Evolutionary conservation across 2,113 vertebrate species (phyloP).

Genomic region (Laticauda laticaudata): DNA sequence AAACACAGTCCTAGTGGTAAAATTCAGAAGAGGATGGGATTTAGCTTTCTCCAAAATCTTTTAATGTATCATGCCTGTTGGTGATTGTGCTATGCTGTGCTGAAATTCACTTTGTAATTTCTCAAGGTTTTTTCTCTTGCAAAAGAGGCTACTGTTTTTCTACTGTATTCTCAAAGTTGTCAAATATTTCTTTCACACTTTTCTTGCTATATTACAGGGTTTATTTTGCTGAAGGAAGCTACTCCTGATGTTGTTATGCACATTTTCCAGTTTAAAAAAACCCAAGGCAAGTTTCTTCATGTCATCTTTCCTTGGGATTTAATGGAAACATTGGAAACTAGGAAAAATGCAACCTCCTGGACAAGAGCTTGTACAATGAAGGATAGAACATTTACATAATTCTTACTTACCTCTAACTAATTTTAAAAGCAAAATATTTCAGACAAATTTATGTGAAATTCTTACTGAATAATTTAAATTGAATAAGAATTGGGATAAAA

Average conservation of each 20-base stretch:
- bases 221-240: background rate
- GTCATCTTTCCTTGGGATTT: background rate
- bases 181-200: background rate
- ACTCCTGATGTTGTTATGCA: background rate
- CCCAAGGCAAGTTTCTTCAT: background rate
- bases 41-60: background rate
- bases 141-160: background rate
- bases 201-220: background rate
- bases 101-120: background rate
- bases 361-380: background rate
- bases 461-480: background rate
- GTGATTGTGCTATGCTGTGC: background rate
- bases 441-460: background rate
- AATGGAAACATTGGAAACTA: background rate
- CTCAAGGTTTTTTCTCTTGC: background rate
- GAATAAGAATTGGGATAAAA: background rate
- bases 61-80: background rate
- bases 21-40: background rate
- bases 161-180: background rate
- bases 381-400: background rate
- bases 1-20: background rate
- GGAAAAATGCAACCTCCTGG: background rate
- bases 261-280: background rate
- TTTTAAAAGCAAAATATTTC: background rate
- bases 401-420: background rate